Conservation (phyloP, 2,113 vertebrate genomes). For the Mixornis gularis region DNA sequence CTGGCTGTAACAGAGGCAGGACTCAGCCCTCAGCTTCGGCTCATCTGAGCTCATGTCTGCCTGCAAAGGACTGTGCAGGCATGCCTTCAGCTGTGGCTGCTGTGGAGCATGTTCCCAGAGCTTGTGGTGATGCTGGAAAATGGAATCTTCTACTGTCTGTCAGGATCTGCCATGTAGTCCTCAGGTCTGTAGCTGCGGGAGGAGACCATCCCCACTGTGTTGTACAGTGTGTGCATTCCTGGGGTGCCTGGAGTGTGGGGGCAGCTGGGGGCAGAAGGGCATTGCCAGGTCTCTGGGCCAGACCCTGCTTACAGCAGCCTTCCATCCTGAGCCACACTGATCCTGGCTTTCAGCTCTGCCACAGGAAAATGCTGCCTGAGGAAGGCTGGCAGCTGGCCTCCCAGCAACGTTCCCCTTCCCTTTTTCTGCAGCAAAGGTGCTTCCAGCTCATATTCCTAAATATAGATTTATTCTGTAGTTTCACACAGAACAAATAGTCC, state of each 20-base stretch:
- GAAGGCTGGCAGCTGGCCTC: background rate
- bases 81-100: background rate
- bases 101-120: background rate
- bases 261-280: background rate
- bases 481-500: background rate
- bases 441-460: background rate
- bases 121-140: background rate
- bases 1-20: background rate
- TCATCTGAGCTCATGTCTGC: background rate
- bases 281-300: background rate
- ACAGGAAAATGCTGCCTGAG: background rate
- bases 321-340: background rate
- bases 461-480: background rate
- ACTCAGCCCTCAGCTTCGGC: background rate
- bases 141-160: fast-evolving
- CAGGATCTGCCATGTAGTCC: background rate
- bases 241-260: fast-evolving
- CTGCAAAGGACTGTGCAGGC: background rate
- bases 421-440: background rate
- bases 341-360: background rate
- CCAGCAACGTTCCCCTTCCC: fast-evolving
- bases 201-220: fast-evolving
- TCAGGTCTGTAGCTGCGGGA: background rate
- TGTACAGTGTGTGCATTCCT: fast-evolving
- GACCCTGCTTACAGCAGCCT: background rate